Base-by-base conservation (phyloP, 2,888 invertebrate species). In the Tanypteryx hageni region DNA sequence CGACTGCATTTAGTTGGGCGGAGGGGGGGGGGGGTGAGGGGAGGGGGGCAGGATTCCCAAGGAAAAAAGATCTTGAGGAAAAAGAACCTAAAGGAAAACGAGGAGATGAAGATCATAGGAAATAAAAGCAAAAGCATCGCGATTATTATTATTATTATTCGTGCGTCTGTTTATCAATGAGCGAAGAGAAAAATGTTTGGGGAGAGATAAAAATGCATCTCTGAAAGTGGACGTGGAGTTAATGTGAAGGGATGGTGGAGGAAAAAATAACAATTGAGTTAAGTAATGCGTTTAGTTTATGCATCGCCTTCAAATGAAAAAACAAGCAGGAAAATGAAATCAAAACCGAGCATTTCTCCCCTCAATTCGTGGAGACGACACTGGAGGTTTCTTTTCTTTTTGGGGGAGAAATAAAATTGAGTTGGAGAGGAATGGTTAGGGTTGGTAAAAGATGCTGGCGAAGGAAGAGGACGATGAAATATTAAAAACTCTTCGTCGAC, bases 1-100 rank as follows among this genome's bases (percentile, higher is more conserved):
- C 86, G 61, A 31, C 44, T 89, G 31, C 68, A 89, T 89, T 89
- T 89, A 44, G 64, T 27, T n/a, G n/a, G n/a, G 5, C 5, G 44
- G 44, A 44, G 44, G 44, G 76, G 27, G 22, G 76, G 5, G 76
- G 22, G 68, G 18, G 44, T 44, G 44, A 5, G 44, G 44, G 44
- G 3, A 44, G 44, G 44, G 44, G 44, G 44, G 44, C 44, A 44
- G 44, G 44, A 44, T 3, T 44, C 44, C 3, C 44, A 68, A 68
- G 68, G 68, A 18, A 68, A 68, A 68, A 22, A 27, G 0, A 22
- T 9, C 16, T 0, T 8, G 76, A 76, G 76, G 44, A 44, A 76
- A 76, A 76, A 76, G 8, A 11, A 22, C 22, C 10, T 27, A 27
- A 76, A 76, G 76, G 68, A 27, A 76, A 76, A 76, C 76, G 76